Evolutionary conservation across 1,140 invertebrate genomes (phyloP).

Genomic region (Latrodectus geometricus): DNA sequence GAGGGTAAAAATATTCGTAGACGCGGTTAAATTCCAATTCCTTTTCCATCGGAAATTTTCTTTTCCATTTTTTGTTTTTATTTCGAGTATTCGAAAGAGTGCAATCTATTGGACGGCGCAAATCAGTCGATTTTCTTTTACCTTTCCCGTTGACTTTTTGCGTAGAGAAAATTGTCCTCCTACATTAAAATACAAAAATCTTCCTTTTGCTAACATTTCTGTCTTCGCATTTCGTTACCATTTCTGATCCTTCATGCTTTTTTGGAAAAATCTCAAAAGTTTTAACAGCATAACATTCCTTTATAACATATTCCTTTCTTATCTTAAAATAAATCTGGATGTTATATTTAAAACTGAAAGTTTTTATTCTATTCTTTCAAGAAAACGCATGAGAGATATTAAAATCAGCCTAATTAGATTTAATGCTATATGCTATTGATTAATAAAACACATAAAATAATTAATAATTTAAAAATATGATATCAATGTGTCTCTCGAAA

Average conservation of each 20-base stretch:
- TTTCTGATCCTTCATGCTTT: slow-evolving; percentile 20
- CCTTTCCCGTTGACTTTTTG: slow-evolving; percentile 44
- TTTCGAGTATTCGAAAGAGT: slow-evolving; percentile 41
- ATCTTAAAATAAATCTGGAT: not conserved
- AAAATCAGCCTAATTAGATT: not conserved
- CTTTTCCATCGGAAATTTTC: slow-evolving; percentile 46
- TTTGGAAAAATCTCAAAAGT: not conserved
- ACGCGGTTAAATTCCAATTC: slow-evolving; percentile 59
- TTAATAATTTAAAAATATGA: too few relatives aligned
- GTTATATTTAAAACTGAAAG: not conserved
- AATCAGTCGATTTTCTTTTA: slow-evolving; percentile 59
- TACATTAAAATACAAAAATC: slow-evolving; percentile 54
- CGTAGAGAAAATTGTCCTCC: slow-evolving; percentile 41
- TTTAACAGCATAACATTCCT: not conserved
- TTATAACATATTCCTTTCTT: not conserved
- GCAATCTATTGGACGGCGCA: slow-evolving; percentile 55
- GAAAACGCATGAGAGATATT: not conserved
- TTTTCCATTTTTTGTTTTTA: slow-evolving; percentile 36
- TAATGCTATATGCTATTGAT: not conserved
- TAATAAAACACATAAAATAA: not conserved
- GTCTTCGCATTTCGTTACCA: slow-evolving; percentile 51
- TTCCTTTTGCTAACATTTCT: slow-evolving; percentile 51
- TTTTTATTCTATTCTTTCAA: not conserved
- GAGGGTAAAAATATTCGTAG: slow-evolving; percentile 54
- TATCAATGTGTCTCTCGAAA: too few relatives aligned